Base-by-base conservation (phyloP, 2,113 vertebrate genomes). In the Rhabdomys dilectus region DNA sequence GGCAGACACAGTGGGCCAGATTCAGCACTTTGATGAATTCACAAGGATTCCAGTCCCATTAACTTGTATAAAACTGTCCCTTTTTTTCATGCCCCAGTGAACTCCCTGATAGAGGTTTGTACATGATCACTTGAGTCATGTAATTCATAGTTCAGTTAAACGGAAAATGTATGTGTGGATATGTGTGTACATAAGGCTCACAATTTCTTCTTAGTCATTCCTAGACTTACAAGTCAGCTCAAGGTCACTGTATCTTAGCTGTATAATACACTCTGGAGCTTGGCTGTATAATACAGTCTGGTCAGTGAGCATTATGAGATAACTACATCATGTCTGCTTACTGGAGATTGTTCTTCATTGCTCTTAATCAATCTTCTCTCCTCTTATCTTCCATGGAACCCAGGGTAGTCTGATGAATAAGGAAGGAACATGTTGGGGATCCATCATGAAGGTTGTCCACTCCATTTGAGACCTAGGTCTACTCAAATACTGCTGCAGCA, bases 11-110 rank as follows among this genome's bases (percentile, higher is more conserved):
- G 68, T 88, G 89, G 93, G 62, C 42, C 48, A 92, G 85, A 95
- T 95, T 96, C 94, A 95, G 81, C 88, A 94, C 66, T 94, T 96
- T 58, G 81, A 92, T 36, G 36, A 95, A 95, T 86, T 89, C 96
- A 96, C 89, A 91, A 92, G 68, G 45, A 13, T 82, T 12, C 56
- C 36, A 39, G 92, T 70, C 93, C 36, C 93, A 80, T 96, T 89
- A 97, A 91, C 77, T 91, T 94, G 72, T 95, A 76, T 45, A 95
- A 88, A 89, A 48, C 24, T 88, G 53, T n/a, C n/a, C 36, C 16
- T 31, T 62, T 62, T 84, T 53, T 66, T 34, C 13, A 45, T 45
- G 36, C 36, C 24, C 24, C n/a, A 84, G 58, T 92, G 72, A 95
- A 86, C 15, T 29, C 19, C 90, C 68, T 80, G 51, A 62, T 13